A percentile compares a stretch with the other conserved stretches of the same genome.
Evolutionary conservation across 2,888 invertebrate species (phyloP).

Genomic region (Harpalus rubripes): DNA sequence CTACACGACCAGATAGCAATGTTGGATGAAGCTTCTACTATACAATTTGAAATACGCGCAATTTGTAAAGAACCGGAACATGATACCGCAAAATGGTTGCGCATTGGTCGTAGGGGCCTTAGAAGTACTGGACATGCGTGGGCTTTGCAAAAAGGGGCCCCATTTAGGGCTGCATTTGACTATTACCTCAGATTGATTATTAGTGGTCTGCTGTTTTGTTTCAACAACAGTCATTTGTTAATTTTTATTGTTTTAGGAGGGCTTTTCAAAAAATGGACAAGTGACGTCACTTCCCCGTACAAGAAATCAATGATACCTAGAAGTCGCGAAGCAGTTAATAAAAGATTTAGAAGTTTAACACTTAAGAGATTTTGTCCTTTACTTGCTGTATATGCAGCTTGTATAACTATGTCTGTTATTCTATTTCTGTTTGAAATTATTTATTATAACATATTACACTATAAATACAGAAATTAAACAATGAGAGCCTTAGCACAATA

Average conservation of each 20-base stretch:
- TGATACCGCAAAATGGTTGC: conserved; percentile 33
- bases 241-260: conserved; percentile 44
- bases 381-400: conserved; percentile 28
- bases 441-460: conserved; percentile 35
- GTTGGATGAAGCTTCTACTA: conserved; percentile 67
- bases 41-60: conserved; percentile 67
- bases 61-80: conserved; percentile 40
- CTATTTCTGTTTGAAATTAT: conserved; percentile 51
- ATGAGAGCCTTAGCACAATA: too few relatives aligned
- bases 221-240: background rate
- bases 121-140: conserved; percentile 66
- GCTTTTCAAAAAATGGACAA: conserved; percentile 58
- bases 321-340: conserved; percentile 42
- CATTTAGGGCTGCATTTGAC: conserved; percentile 65
- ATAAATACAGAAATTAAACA: conserved; percentile 22
- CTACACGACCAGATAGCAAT: conserved; percentile 64
- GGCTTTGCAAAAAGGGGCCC: conserved; percentile 64
- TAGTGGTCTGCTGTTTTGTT: conserved; percentile 29
- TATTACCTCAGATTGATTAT: conserved; percentile 39
- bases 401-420: conserved; percentile 39
- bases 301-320: conserved; percentile 35
- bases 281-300: conserved; percentile 25
- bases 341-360: conserved; percentile 33
- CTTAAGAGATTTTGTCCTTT: conserved; percentile 60
- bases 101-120: conserved; percentile 66